Base-by-base conservation (phyloP, 2,888 invertebrate species). In the Thecophora atra region DNA sequence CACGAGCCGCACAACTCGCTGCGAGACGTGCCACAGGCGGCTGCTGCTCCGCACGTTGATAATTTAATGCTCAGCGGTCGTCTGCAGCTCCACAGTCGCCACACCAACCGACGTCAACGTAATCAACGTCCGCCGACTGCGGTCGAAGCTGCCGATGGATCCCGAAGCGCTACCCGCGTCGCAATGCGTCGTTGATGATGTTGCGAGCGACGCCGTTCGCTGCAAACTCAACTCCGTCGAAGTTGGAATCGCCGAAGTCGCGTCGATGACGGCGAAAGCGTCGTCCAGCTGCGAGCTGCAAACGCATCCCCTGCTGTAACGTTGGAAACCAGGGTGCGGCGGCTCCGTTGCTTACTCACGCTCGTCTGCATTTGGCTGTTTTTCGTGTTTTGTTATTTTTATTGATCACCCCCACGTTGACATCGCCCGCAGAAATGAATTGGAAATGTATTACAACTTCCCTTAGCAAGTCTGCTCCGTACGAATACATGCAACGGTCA, bases 241-340 rank as follows among this genome's bases (percentile, higher is more conserved):
- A n/a, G 47, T n/a, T 47, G 47, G 15, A n/a, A 17, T 47, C 17
- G 47, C 47, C 13, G 47, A 47, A 47, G 47, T 47, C 13, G 47
- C 6, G 28, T 42, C 47, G 26, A 5, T 65, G 47, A 17, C 65
- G 26, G 15, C 26, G 37, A 30, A 4, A 30, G 30, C 30, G 30
- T 8, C 30, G 5, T 30, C n/a, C 47, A 17, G 11, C n/a, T n/a
- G 47, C 47, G 47, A 47, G 30, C 30, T 8, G 11, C 37, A 11
- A 6, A 37, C 11, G 2, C 37, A n/a, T 54, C n/a, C 44, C n/a
- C 56, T 56, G 63, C 65, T 74, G 80, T 81, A 79, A 77, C 81
- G 81, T 80, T 81, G 79, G 81, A 73, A 79, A 81, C 81, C 80
- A 79, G 81, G 81, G 81, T 79, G 81, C 81, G 81, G 81, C 58